A percentile compares a stretch with the other conserved stretches of the same genome.
Evolutionary conservation across 2,113 vertebrate species (phyloP).

Genomic region (Nansenia antarctica): DNA sequence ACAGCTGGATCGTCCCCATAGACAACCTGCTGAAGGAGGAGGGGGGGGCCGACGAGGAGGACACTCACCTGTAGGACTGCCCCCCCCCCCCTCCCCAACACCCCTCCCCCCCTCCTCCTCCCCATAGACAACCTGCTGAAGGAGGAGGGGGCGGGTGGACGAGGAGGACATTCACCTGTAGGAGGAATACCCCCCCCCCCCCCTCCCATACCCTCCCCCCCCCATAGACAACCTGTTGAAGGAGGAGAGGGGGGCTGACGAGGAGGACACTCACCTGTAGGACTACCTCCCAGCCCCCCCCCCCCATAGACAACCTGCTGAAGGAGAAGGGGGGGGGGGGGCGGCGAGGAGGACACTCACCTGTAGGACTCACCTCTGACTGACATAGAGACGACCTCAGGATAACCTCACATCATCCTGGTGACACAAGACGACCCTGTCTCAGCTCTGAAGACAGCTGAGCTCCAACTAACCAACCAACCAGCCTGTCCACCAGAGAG

Average conservation of each 20-base stretch:
- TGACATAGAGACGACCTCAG: conserved; percentile 35
- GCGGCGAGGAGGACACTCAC: conserved; percentile 95
- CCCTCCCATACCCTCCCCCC: not conserved
- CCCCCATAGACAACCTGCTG: conserved; percentile 87
- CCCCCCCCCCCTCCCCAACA: no score
- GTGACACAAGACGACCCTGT: conserved; percentile 19
- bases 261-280: conserved; percentile 88
- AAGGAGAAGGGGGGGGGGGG: conserved; percentile 84
- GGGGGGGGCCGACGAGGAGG: conserved; percentile 84
- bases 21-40: conserved; percentile 92
- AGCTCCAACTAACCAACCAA: not conserved
- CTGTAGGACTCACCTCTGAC: conserved; percentile 74
- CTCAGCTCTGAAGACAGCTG: not conserved
- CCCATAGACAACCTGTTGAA: conserved; percentile 87
- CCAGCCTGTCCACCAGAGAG: not conserved
- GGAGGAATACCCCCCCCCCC: conserved; percentile 38
- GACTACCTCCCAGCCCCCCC: not conserved
- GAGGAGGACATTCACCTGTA: conserved; percentile 97
- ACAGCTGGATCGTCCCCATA: conserved; percentile 96
- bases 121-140: conserved; percentile 91
- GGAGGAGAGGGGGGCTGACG: conserved; percentile 82
- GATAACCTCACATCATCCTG: conserved; percentile 39
- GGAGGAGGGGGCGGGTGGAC: conserved; percentile 79
- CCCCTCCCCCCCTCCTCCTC: no score
- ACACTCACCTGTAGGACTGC: conserved; percentile 88